Evolutionary conservation across 1,140 invertebrate genomes (phyloP), one percentile per base, ranked within the genome.

Genomic region (Thaumetopoea pityocampa): DNA sequence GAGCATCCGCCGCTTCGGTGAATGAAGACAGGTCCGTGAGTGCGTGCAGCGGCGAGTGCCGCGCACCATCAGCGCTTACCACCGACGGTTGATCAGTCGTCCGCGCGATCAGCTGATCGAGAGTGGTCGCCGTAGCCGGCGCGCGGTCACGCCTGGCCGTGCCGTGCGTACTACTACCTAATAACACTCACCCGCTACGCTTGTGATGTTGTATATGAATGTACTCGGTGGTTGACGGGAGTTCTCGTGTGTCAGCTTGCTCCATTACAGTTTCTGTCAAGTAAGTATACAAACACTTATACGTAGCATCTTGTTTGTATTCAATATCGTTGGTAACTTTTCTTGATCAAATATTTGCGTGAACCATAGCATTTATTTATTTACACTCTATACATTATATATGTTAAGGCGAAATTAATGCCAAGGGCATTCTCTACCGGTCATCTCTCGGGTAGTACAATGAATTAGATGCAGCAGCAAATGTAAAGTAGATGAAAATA

Each of bases 141-240:
- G 27, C 19, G 24, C 32, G 22, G 51, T 44, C 58, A 56, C 54
- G 52, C 56, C 48, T 57, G 41, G 60, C 67, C 66, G 69, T 74
- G 67, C 58, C 68, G 16, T 54, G 49, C 14, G 12, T 55, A 54
- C 51, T 50, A 63, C 51, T n/a, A n/a, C n/a, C n/a, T n/a, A n/a
- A n/a, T n/a, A n/a, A 67, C 49, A 58, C 37, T 42, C 67, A 68
- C n/a, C n/a, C n/a, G n/a, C 67, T 72, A 74, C 63, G 65, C 50
- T 60, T 64, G 70, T 80, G 70, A 63, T 54, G 37, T 12, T 62
- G 47, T 55, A 52, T 65, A 63, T 70, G 62, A 60, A 67, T 64
- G 62, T 71, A 66, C 54, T 52, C 58, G 51, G 69, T 69, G 57
- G 37, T 64, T 69, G 63, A 72, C 65, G 50, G 49, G 46, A 62